Evolutionary conservation across 2,888 invertebrate species (phyloP).

Genomic region (Chaetoderma sp.): DNA sequence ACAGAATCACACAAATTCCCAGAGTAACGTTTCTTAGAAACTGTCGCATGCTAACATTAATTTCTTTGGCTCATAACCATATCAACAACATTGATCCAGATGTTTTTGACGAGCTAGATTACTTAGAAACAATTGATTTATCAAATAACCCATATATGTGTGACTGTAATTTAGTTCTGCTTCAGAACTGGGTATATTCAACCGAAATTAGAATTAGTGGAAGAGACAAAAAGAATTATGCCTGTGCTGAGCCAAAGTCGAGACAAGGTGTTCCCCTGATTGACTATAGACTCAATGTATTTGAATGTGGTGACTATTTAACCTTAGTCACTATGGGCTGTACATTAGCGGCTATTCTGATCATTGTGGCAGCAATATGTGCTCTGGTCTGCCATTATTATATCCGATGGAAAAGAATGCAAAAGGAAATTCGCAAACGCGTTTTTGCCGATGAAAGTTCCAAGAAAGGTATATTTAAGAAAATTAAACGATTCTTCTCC

Average conservation of each 20-base stretch:
- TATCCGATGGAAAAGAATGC: constrained; percentile 33
- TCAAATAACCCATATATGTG: constrained; percentile 57
- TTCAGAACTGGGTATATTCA: constrained; percentile 50
- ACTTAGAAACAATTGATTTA: constrained; percentile 49
- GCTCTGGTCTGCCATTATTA: constrained; percentile 43
- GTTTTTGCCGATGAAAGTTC: too few species aligned
- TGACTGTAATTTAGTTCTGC: constrained; percentile 51
- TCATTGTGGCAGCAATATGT: constrained; percentile 41
- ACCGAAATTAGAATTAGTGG: constrained; percentile 37
- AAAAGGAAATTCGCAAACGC: too few species aligned
- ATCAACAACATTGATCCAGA: constrained; percentile 39
- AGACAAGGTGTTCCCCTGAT: constrained; percentile 46
- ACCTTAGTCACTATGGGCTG: constrained; percentile 49
- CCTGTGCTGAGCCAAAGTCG: constrained; percentile 45
- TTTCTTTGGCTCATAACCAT: constrained; percentile 46
- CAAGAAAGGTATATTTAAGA: too few species aligned
- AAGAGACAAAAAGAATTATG: constrained; percentile 44
- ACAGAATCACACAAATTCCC: constrained; percentile 46
- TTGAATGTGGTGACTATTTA: constrained; percentile 52
- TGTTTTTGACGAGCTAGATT: constrained; percentile 41
- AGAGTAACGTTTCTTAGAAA: constrained; percentile 39
- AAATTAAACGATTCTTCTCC: too few species aligned
- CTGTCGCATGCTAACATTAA: constrained; percentile 37
- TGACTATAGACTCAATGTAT: constrained; percentile 44
- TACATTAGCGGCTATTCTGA: constrained; percentile 39